phyloP scores from a whole-genome alignment of 2,888 invertebrate genomes.

The Philopedon plagiatum region DNA sequence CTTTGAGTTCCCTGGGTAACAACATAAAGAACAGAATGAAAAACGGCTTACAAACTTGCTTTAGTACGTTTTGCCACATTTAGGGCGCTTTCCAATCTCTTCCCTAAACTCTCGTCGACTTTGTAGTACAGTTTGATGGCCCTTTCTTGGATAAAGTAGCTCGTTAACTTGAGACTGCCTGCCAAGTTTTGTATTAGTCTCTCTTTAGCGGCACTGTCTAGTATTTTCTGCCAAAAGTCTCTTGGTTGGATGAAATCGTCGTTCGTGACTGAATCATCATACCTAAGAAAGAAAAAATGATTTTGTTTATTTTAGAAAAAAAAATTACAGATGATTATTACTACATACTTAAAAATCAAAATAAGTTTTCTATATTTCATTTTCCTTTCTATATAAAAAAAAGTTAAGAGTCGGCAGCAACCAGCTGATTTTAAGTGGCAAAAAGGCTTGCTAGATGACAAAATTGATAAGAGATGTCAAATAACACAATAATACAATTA shows the following conservation, averaged over 20 bases:
- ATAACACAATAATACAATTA: no score
- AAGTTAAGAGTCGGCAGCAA: no score
- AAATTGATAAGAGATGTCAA: no score
- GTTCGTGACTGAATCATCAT: conserved; percentile 86
- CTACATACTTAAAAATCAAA: no score
- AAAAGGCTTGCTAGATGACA: no score
- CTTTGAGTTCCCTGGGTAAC: background rate
- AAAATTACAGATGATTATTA: no score
- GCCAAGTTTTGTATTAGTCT: conserved; percentile 87
- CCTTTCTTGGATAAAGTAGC: conserved; percentile 89
- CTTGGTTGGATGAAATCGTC: conserved; percentile 93
- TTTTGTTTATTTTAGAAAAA: no score
- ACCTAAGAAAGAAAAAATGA: conserved; percentile 61
- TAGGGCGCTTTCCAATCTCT: conserved; percentile 74
- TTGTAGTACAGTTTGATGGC: conserved; percentile 87
- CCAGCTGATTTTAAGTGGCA: no score
- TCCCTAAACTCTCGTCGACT: conserved; percentile 86
- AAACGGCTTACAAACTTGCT: conserved; percentile 58
- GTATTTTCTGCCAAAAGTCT: conserved; percentile 81
- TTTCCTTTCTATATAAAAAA: no score
- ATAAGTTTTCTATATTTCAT: no score
- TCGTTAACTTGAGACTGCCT: conserved; percentile 82
- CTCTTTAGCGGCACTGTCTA: conserved; percentile 80
- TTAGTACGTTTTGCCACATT: conserved; percentile 55
- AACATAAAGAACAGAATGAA: no score